Conservation (phyloP, 2,888 invertebrate species). For the Kuschelorhynchus macadamiae region DNA sequence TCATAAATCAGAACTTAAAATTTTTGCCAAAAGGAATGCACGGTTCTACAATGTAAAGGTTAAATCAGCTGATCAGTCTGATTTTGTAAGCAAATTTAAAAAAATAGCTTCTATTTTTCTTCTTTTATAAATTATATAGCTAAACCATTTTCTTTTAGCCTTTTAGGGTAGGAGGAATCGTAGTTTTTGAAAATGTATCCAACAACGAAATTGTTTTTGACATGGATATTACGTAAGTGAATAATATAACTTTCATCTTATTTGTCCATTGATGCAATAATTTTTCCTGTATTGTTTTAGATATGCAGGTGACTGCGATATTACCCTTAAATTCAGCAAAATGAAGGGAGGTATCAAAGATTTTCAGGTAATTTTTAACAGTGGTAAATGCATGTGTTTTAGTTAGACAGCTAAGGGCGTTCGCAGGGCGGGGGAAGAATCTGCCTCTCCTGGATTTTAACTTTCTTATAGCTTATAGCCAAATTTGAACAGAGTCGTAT, state of each 20-base stretch:
- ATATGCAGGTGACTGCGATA: slow-evolving; percentile 97
- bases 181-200: slow-evolving; percentile 94
- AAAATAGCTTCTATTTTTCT: too few relatives aligned
- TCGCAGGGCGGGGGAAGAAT: too few relatives aligned
- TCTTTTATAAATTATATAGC: too few relatives aligned
- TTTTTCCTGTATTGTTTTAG: slow-evolving; percentile 68
- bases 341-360: slow-evolving; percentile 86
- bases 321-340: slow-evolving; percentile 89
- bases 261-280: not conserved
- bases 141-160: too few relatives aligned
- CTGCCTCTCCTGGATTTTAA: not conserved
- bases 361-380: slow-evolving; percentile 74
- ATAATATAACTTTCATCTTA: not conserved
- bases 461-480: too few relatives aligned
- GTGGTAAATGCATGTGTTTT: too few relatives aligned
- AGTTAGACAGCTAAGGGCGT: not conserved
- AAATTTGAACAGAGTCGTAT: too few relatives aligned
- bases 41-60: too few relatives aligned
- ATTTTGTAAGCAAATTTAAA: too few relatives aligned
- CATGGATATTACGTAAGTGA: slow-evolving; percentile 90
- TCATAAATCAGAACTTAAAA: too few relatives aligned
- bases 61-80: too few relatives aligned
- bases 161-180: slow-evolving; percentile 92
- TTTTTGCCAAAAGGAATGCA: too few relatives aligned
- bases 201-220: slow-evolving; percentile 97